Percentiles rank a stretch among this genome's conserved stretches.
Conservation (phyloP, 2,797 vertebrate genomes). For the Leuciscus waleckii region DNA sequence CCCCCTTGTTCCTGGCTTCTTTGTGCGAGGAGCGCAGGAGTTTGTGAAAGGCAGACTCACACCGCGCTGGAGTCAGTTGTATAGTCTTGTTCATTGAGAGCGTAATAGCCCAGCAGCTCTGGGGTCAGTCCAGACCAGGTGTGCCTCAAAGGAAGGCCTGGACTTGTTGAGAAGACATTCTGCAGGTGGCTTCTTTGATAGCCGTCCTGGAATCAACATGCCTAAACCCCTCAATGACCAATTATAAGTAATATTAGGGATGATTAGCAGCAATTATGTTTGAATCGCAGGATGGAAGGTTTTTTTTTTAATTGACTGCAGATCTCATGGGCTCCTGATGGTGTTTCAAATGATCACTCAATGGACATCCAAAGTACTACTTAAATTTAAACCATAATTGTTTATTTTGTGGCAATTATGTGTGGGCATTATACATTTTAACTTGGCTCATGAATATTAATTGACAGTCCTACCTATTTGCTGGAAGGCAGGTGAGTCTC, state of each 20-base stretch:
- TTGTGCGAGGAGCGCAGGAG: slow-evolving; percentile 30
- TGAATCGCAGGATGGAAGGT: slow-evolving; percentile 56
- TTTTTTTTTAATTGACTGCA: slow-evolving; percentile 54
- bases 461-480: not conserved
- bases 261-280: slow-evolving; percentile 65
- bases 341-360: slow-evolving; percentile 42
- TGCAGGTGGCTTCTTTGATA: slow-evolving; percentile 59
- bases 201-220: slow-evolving; percentile 56
- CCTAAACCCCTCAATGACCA: slow-evolving; percentile 60
- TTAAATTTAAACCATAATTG: slow-evolving; percentile 37
- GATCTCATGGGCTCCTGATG: slow-evolving; percentile 52
- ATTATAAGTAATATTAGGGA: slow-evolving; percentile 64
- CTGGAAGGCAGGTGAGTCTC: not conserved
- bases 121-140: slow-evolving; percentile 53
- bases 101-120: slow-evolving; percentile 60
- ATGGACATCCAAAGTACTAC: slow-evolving; percentile 39
- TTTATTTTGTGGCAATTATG: slow-evolving; percentile 29
- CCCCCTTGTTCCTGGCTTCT: slow-evolving; percentile 51
- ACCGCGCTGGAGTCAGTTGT: slow-evolving; percentile 53
- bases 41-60: slow-evolving; percentile 52
- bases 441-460: not conserved
- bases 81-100: slow-evolving; percentile 44
- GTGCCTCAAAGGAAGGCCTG: slow-evolving; percentile 56
- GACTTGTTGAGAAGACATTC: slow-evolving; percentile 53
- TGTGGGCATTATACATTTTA: not conserved